Conservation (phyloP, 2,888 invertebrate species). For the Eucriotettix oculatus region DNA sequence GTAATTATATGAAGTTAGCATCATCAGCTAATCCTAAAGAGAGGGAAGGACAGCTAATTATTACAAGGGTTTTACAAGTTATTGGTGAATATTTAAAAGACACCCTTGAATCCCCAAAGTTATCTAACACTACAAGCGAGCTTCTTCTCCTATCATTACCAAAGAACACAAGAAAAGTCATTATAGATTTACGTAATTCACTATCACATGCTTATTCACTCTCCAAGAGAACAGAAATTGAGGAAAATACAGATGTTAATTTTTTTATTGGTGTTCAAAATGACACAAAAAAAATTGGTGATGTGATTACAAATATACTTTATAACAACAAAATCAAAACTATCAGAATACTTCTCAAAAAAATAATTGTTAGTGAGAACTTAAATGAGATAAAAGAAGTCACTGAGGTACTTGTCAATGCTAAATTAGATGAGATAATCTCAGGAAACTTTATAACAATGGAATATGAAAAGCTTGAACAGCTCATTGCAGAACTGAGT, state of each 20-base stretch:
- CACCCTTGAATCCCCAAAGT: conserved; percentile 16
- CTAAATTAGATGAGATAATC: not conserved
- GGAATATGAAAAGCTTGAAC: conserved; percentile 1
- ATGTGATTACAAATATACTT: conserved; percentile 9
- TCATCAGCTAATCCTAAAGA: conserved; percentile 5
- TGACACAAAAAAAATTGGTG: conserved; percentile 7
- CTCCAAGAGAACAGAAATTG: conserved; percentile 11
- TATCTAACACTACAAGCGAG: conserved; percentile 11
- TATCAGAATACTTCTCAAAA: conserved; percentile 3
- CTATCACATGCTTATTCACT: conserved; percentile 12
- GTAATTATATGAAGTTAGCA: conserved; percentile 11
- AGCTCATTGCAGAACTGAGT: conserved; percentile 7
- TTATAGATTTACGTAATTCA: conserved; percentile 12
- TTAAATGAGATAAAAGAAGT: not conserved
- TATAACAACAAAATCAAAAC: conserved; percentile 10
- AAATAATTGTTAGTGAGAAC: conserved; percentile 1
- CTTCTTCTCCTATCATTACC: conserved; percentile 11
- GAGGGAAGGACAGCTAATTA: conserved; percentile 13
- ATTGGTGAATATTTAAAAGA: conserved; percentile 17
- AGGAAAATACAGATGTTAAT: conserved; percentile 9
- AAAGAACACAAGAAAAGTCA: conserved; percentile 8
- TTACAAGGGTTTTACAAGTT: conserved; percentile 14
- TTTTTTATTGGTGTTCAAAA: conserved; percentile 6
- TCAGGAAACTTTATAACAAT: not conserved
- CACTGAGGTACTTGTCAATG: not conserved